A percentile compares a stretch with the other conserved stretches of the same genome.
These are phyloP conservation scores for Meles meles DNA, from an alignment of 2,113 vertebrate genomes.

Conservation along the genomic window DNA sequence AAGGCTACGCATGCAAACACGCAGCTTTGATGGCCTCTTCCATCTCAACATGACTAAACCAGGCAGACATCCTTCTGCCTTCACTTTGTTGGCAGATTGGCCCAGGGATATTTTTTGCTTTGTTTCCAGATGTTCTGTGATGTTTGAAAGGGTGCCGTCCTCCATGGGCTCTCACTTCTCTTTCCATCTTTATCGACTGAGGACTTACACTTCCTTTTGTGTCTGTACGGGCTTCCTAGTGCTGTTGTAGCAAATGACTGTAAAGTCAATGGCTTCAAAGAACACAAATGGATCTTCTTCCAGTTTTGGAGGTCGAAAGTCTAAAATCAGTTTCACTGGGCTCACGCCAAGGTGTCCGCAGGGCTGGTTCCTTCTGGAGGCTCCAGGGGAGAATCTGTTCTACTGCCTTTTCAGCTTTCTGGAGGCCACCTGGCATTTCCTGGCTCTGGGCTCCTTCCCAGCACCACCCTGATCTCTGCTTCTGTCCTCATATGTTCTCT, in stretches of 20 bases:
- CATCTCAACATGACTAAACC: fast-evolving
- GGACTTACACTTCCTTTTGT: neutral
- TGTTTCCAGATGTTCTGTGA: neutral
- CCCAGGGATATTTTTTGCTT: neutral
- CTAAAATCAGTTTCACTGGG: neutral
- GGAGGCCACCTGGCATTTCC: neutral
- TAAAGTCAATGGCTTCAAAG: neutral
- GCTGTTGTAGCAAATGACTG: neutral
- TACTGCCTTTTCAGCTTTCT: neutral
- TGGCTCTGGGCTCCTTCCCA: neutral
- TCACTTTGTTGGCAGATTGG: neutral
- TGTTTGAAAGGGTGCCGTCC: neutral
- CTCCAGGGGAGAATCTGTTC: neutral
- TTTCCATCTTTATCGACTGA: neutral
- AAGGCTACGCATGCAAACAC: neutral
- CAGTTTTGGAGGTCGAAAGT: neutral
- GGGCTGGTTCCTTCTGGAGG: neutral
- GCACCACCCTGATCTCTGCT: neutral
- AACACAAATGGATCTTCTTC: neutral
- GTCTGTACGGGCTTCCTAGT: neutral
- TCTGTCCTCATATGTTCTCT: neutral
- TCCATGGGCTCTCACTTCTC: neutral
- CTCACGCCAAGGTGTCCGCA: neutral
- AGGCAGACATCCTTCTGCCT: neutral
- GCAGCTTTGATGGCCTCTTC: neutral